Percentiles rank a stretch among this genome's conserved stretches.
phyloP scores from a whole-genome alignment of 1,140 invertebrate genomes.

The Drosophila bocki region DNA sequence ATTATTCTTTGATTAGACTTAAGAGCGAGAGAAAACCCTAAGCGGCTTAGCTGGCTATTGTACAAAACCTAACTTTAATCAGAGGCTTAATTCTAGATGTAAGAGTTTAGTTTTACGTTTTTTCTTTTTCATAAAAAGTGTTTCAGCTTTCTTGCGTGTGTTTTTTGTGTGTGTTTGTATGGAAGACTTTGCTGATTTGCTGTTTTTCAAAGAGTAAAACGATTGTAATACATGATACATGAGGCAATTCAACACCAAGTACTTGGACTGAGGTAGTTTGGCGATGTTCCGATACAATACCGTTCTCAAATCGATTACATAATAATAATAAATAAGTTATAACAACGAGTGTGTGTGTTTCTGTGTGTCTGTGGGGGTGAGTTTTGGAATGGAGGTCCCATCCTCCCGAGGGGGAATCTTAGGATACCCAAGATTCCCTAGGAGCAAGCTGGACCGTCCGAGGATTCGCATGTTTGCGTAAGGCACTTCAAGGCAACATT shows the following conservation, averaged over 20 bases:
- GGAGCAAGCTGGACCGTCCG: conserved; percentile 19
- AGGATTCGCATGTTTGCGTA: conserved; percentile 62
- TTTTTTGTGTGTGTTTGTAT: conserved; percentile 15
- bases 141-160: conserved; percentile 33
- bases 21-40: conserved; percentile 57
- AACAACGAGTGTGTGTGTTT: conserved; percentile 59
- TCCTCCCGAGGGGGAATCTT: conserved; percentile 41
- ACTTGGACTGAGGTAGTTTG: conserved; percentile 81
- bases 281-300: conserved; percentile 69
- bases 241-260: conserved; percentile 83
- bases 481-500: conserved; percentile 71
- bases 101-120: conserved; percentile 40
- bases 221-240: conserved; percentile 59
- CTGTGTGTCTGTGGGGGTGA: conserved; percentile 24
- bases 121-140: conserved; percentile 61
- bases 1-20: conserved; percentile 57
- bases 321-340: conserved; percentile 82
- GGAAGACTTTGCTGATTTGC: conserved; percentile 62
- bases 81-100: conserved; percentile 57
- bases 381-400: conserved; percentile 18
- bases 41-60: conserved; percentile 45
- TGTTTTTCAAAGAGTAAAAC: conserved; percentile 40
- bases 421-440: conserved; percentile 12
- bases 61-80: conserved; percentile 66
- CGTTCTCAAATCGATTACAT: conserved; percentile 66